Percentiles rank a stretch among this genome's conserved stretches.
phyloP scores from a whole-genome alignment of 2,797 vertebrate species.

The Myotis daubentonii region DNA sequence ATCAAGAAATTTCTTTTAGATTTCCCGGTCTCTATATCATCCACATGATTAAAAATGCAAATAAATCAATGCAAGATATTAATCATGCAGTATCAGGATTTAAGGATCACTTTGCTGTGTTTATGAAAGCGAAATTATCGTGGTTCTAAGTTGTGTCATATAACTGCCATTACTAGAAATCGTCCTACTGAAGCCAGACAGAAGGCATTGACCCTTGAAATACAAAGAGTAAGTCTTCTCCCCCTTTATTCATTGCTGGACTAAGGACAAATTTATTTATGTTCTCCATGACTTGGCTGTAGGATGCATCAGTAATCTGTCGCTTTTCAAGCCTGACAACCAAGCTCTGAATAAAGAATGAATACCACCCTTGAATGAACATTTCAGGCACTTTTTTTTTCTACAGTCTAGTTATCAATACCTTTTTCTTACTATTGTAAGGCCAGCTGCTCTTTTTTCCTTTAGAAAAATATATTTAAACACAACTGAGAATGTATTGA shows the following conservation, averaged over 20 bases:
- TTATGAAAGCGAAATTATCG: conserved; percentile 55
- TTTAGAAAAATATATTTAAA: background rate
- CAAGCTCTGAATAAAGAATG: conserved; percentile 74
- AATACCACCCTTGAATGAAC: conserved; percentile 72
- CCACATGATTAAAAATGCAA: conserved; percentile 20
- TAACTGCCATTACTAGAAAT: conserved; percentile 55
- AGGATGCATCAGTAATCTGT: conserved; percentile 57
- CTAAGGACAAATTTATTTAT: conserved; percentile 57
- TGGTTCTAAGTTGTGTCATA: conserved; percentile 32
- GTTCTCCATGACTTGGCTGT: conserved; percentile 53
- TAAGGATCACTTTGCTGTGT: background rate
- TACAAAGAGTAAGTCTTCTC: conserved; percentile 50
- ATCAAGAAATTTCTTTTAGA: conserved; percentile 46
- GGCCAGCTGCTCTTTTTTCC: conserved; percentile 67
- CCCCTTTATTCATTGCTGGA: conserved; percentile 29
- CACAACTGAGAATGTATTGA: background rate
- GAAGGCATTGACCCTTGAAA: conserved; percentile 41
- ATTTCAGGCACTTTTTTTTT: conserved; percentile 62
- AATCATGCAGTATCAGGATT: conserved; percentile 33
- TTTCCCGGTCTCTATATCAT: background rate
- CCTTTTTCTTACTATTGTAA: conserved; percentile 73
- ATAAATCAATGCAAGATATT: conserved; percentile 31
- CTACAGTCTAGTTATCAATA: conserved; percentile 69
- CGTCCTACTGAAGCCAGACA: background rate
- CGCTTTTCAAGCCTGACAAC: conserved; percentile 52